A percentile compares a stretch with the other conserved stretches of the same genome.
Conservation (phyloP, 2,888 invertebrate genomes). For the Hartigia nigra region DNA sequence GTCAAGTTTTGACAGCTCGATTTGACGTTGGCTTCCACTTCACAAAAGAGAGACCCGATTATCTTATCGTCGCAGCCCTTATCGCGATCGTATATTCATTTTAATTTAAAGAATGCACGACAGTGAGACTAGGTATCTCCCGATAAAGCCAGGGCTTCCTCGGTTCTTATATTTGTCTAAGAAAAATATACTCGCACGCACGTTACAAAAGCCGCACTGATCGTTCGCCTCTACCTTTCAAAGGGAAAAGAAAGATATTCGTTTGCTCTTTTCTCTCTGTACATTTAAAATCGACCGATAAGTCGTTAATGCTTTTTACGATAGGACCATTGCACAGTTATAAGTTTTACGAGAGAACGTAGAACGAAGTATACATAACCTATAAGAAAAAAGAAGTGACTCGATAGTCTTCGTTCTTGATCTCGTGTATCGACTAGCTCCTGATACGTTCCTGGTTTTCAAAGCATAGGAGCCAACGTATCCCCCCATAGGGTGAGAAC, state of each 20-base stretch:
- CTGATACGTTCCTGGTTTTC: background rate
- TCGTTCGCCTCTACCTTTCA: background rate
- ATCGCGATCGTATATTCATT: conserved; percentile 43
- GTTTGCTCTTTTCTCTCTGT: background rate
- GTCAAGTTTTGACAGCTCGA: conserved; percentile 11
- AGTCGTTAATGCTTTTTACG: background rate
- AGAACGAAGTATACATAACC: background rate
- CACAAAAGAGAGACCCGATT: conserved; percentile 25
- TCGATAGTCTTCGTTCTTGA: background rate
- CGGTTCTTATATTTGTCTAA: background rate
- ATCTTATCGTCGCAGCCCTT: conserved; percentile 44
- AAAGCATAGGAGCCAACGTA: background rate
- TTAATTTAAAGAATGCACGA: conserved; percentile 38
- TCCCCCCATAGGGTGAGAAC: background rate
- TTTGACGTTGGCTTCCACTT: conserved; percentile 22
- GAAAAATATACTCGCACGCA: background rate
- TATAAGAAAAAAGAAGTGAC: background rate
- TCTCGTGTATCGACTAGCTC: background rate
- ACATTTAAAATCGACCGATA: background rate
- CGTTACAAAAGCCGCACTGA: background rate
- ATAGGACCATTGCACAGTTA: too few relatives aligned
- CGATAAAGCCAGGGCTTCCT: conserved; percentile 10
- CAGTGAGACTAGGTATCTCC: conserved; percentile 15
- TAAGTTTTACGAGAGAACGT: too few relatives aligned
- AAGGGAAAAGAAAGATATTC: background rate